Conservation (phyloP, 2,797 vertebrate species). For the Anniella stebbinsi region DNA sequence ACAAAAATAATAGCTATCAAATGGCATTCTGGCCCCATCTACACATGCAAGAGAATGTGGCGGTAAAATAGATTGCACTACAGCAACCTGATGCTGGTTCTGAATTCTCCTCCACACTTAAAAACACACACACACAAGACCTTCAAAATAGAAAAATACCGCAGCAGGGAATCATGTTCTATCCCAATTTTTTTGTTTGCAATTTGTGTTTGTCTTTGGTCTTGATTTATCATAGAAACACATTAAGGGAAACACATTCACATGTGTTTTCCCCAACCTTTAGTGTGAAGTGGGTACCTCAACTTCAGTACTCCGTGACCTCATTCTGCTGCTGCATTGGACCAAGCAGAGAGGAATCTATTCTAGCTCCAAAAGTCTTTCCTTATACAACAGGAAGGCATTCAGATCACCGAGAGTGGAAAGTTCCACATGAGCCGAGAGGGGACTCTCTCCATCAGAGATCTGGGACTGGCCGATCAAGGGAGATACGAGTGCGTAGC, state of each 20-base stretch:
- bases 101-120: background rate
- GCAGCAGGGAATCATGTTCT: background rate
- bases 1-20: background rate
- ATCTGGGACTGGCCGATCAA: constrained; percentile 75
- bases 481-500: constrained; percentile 78
- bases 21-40: background rate
- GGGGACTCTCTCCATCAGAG: constrained; percentile 72
- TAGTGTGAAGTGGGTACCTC: background rate
- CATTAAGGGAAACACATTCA: background rate
- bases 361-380: rapidly evolving
- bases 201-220: background rate
- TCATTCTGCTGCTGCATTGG: background rate
- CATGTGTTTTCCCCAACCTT: background rate
- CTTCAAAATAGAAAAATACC: background rate
- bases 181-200: background rate
- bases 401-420: constrained; percentile 79
- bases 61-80: background rate
- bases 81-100: background rate
- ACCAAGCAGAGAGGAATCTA: background rate
- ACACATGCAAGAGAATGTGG: background rate
- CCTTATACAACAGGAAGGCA: constrained; percentile 69
- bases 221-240: background rate
- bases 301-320: background rate
- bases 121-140: background rate
- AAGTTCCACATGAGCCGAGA: constrained; percentile 77